Percentiles rank a stretch among this genome's conserved stretches.
Conservation (phyloP, 2,888 invertebrate species). For the Pammene fasciana region DNA sequence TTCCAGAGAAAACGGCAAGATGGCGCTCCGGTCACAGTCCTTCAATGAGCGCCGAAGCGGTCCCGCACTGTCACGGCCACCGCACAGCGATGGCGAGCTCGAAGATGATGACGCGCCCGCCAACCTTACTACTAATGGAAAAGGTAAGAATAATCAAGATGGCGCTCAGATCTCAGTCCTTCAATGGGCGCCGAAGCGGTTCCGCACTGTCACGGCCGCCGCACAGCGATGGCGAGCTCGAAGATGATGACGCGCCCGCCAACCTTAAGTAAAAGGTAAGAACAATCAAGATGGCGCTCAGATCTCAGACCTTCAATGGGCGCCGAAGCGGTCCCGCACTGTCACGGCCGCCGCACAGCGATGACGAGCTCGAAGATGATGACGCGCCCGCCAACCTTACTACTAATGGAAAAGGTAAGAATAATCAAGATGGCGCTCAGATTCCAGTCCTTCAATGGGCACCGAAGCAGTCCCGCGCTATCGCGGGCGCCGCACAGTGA, state of each 20-base stretch:
- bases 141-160: conserved; percentile 61
- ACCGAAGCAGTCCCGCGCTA: conserved; percentile 63
- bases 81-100: conserved; percentile 79
- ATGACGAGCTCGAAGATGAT: conserved; percentile 76
- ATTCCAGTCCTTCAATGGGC: conserved; percentile 80
- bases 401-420: conserved; percentile 69
- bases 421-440: conserved; percentile 65
- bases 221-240: conserved; percentile 78
- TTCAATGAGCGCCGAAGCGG: conserved; percentile 76
- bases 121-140: conserved; percentile 64
- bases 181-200: conserved; percentile 74
- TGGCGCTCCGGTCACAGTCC: conserved; percentile 79
- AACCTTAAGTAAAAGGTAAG: conserved; percentile 71
- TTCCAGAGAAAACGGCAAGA: conserved; percentile 79
- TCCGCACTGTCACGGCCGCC: conserved; percentile 69
- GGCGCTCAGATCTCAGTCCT: conserved; percentile 79
- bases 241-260: conserved; percentile 70
- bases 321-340: conserved; percentile 64
- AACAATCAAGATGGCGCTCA: conserved; percentile 62
- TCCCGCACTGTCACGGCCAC: conserved; percentile 67
- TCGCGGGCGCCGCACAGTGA: conserved; percentile 78
- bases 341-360: conserved; percentile 77
- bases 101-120: conserved; percentile 72
- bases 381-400: conserved; percentile 66
- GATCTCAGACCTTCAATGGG: conserved; percentile 81